Evolutionary conservation across 2,113 vertebrate species (phyloP).

Genomic region (Galbula dea): DNA sequence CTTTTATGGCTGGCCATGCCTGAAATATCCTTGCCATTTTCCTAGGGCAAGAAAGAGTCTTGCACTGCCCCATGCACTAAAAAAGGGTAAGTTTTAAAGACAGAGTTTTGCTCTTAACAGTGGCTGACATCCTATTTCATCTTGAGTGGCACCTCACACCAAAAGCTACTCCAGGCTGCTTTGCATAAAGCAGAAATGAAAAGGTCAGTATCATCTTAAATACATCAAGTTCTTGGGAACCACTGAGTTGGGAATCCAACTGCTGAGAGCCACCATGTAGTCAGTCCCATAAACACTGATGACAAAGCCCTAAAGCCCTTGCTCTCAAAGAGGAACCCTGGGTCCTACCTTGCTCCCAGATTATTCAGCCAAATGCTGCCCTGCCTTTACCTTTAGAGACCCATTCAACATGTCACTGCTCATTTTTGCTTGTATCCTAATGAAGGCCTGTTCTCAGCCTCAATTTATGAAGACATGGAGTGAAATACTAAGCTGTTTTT

Average conservation of each 20-base stretch:
- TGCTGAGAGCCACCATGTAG: neutral
- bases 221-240: neutral
- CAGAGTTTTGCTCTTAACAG: neutral
- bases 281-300: neutral
- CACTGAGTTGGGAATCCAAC: no score
- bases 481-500: neutral
- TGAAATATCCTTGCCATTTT: neutral
- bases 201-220: neutral
- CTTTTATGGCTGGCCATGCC: neutral
- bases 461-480: neutral
- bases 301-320: neutral
- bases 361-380: neutral
- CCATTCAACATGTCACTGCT: neutral
- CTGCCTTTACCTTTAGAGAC: neutral
- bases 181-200: neutral
- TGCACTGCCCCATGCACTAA: neutral
- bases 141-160: neutral
- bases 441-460: neutral
- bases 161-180: neutral
- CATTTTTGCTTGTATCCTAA: neutral
- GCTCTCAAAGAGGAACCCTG: neutral
- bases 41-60: neutral
- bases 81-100: neutral
- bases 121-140: neutral
- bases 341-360: neutral